These are phyloP conservation scores for Nephrotoma guestfalica DNA, from an alignment of 2,888 invertebrate genomes.

Conservation along the genomic window DNA sequence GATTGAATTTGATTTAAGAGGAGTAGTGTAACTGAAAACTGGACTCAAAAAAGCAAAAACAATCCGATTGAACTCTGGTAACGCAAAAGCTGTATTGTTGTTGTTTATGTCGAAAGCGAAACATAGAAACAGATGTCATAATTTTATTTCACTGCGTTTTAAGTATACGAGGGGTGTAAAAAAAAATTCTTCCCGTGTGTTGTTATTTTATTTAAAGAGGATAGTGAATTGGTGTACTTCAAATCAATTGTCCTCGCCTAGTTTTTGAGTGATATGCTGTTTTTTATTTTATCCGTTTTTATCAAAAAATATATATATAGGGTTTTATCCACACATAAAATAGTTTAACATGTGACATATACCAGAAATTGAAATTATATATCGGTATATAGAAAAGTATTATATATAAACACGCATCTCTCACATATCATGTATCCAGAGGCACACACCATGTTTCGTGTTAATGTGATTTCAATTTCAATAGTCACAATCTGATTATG, in stretches of 20 bases:
- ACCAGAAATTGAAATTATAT: neutral
- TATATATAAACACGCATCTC: neutral
- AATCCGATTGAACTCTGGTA: neutral
- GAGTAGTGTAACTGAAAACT: neutral
- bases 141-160: neutral
- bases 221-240: neutral
- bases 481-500: neutral
- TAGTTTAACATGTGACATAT: neutral
- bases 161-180: neutral
- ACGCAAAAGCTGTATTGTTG: neutral
- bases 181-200: neutral
- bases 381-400: neutral
- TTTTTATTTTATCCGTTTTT: neutral
- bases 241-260: neutral
- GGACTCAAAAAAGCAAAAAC: neutral
- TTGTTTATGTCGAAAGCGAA: neutral
- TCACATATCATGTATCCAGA: neutral
- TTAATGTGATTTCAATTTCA: neutral
- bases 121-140: neutral
- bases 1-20: neutral
- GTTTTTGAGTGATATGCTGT: neutral
- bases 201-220: neutral
- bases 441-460: neutral
- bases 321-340: neutral
- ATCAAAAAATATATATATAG: neutral